Percentiles rank a stretch among this genome's conserved stretches.
Evolutionary conservation across 2,888 invertebrate genomes (phyloP).

Genomic region (Andricus quercusramuli): DNA sequence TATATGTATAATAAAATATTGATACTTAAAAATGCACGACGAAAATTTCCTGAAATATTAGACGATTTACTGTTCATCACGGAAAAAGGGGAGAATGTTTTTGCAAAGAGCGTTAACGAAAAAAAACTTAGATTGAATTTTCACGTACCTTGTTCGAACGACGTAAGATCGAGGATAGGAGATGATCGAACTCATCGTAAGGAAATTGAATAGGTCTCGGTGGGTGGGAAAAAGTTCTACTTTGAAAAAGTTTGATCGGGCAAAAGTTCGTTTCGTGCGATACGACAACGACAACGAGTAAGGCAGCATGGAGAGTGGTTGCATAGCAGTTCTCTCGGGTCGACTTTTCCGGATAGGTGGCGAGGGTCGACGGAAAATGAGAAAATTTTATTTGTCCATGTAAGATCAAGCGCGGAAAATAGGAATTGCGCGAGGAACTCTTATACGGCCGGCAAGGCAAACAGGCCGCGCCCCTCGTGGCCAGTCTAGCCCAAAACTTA

Average conservation of each 20-base stretch:
- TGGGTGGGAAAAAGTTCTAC: conserved; percentile 68
- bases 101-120: conserved; percentile 7
- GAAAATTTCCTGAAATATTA: background rate
- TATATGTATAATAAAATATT: background rate
- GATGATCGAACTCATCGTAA: conserved; percentile 52
- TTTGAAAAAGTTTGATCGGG: conserved; percentile 53
- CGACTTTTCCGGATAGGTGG: conserved; percentile 62
- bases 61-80: background rate
- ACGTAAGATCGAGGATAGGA: conserved; percentile 46
- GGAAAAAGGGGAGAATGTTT: background rate
- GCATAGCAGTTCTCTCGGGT: conserved; percentile 61
- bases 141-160: conserved; percentile 36
- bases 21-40: background rate
- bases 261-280: conserved; percentile 46
- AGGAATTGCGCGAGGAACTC: conserved; percentile 64
- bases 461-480: conserved; percentile 65
- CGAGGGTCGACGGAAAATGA: conserved; percentile 63
- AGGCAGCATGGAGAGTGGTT: conserved; percentile 36
- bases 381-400: conserved; percentile 73
- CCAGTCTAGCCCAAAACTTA: conserved; percentile 66
- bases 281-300: conserved; percentile 37
- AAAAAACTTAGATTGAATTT: conserved; percentile 38
- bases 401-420: conserved; percentile 67
- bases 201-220: conserved; percentile 74
- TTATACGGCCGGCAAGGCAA: conserved; percentile 53